These are phyloP conservation scores for Halcyon chelicuti DNA, from an alignment of 2,797 vertebrate genomes.

Conservation along the genomic window DNA sequence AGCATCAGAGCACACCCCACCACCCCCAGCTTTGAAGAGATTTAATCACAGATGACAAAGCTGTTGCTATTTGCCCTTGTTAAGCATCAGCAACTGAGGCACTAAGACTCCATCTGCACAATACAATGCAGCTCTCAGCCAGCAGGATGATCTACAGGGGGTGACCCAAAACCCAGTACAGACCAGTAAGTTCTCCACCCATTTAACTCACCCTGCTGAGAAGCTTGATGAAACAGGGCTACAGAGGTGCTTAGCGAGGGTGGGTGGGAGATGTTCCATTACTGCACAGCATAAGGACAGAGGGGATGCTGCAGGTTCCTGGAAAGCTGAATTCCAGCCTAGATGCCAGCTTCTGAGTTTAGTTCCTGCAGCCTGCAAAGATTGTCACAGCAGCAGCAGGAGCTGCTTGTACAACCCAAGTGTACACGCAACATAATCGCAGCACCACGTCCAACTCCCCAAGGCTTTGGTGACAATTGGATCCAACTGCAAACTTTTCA, in stretches of 20 bases:
- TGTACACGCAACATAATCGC: background rate
- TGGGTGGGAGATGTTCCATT: background rate
- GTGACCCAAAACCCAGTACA: background rate
- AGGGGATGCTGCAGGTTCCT: background rate
- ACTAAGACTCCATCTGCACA: background rate
- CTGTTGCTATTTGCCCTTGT: background rate
- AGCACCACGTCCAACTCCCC: background rate
- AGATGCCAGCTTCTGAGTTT: background rate
- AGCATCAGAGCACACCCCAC: background rate
- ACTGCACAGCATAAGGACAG: background rate
- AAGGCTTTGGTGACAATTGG: background rate
- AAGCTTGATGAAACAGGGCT: background rate
- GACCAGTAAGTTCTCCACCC: background rate
- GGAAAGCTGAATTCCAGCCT: background rate
- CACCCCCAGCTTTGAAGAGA: background rate
- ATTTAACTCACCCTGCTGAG: background rate
- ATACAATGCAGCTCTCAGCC: background rate
- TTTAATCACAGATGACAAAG: background rate
- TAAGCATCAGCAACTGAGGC: background rate
- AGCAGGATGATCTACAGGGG: background rate
- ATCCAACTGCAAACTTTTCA: background rate
- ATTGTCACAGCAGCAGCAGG: background rate
- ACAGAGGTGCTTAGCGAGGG: background rate
- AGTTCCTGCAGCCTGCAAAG: background rate
- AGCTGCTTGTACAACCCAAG: background rate